Percentiles rank a stretch among this genome's conserved stretches.
Evolutionary conservation across 2,797 vertebrate genomes (phyloP).

Genomic region (Eleutherodactylus coqui): DNA sequence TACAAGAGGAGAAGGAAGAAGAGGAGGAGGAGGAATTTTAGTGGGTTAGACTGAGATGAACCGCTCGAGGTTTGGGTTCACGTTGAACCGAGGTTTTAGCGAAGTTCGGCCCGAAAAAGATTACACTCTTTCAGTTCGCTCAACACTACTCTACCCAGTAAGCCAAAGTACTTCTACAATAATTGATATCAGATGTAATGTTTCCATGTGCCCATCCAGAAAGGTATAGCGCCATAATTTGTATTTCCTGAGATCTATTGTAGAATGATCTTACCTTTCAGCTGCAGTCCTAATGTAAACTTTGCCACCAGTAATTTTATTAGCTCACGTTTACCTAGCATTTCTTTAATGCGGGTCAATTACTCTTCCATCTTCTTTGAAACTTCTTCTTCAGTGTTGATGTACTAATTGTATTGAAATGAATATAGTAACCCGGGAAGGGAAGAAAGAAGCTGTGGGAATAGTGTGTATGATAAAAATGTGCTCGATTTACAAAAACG

Average conservation of each 20-base stretch:
- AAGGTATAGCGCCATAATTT: not conserved
- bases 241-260: not conserved
- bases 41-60: no score
- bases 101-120: no score
- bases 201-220: not conserved
- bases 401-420: slow-evolving; percentile 15
- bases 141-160: not conserved
- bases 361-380: slow-evolving; percentile 5
- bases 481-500: not conserved
- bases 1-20: no score
- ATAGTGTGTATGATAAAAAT: not conserved
- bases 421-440: not conserved
- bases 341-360: slow-evolving; percentile 18
- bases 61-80: no score
- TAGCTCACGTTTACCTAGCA: not conserved
- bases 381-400: not conserved
- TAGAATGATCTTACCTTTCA: not conserved
- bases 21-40: no score
- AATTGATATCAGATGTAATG: not conserved
- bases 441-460: not conserved
- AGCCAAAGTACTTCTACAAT: not conserved
- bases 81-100: no score
- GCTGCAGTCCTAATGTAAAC: not conserved
- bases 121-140: no score
- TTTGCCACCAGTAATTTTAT: slow-evolving; percentile 5